Evolutionary conservation across 2,797 vertebrate species (phyloP), one percentile per base, ranked within the genome.

Genomic region (Enteromius anoplus): DNA sequence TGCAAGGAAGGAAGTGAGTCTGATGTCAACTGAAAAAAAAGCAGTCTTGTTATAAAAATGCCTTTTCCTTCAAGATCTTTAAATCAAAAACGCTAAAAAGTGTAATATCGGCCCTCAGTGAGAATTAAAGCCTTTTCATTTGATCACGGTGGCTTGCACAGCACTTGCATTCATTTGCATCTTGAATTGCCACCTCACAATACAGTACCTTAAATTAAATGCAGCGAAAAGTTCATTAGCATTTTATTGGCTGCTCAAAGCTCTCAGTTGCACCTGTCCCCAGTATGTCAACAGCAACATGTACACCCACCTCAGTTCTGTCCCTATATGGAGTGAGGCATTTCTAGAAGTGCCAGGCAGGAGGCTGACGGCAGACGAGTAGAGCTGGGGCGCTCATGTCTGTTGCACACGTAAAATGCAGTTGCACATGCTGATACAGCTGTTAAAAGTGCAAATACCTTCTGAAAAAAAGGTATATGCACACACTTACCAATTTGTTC

Each of bases 1-100:
- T 92, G 95, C 94, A 95, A 95, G 91, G 96, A 98, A 40, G 97
- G 97, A 96, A 95, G 98, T 99, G 94, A 93, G 98, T 92, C 75
- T 19, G 15, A 29, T 62, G 32, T 1, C 0, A 26, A 42, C 23
- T 21, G 1, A 40, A 37, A 58, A 58, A 3, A 53, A 53, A 3
- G 51, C 17, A 0, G 19, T 21, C 23, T 21, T 51, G 4, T 11
- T 21, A 19, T 53, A 73, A 51, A 53, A 73, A 17, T 9, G 34
- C 34, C 34, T 40, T 49, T 49, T 68, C 10, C 19, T 12, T 68
- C 40, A 45, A 15, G 12, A 47, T 17, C 6, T 45, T n/a, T 3
- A 15, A n/a, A 75, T 40, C 2, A 23, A 34, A 55, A 15, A 15
- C 1, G 3, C 8, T 58, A n/a, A n/a, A n/a, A 71, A 19, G 19